phyloP scores from a whole-genome alignment of 2,888 invertebrate genomes.

The Yponomeuta sedellus region DNA sequence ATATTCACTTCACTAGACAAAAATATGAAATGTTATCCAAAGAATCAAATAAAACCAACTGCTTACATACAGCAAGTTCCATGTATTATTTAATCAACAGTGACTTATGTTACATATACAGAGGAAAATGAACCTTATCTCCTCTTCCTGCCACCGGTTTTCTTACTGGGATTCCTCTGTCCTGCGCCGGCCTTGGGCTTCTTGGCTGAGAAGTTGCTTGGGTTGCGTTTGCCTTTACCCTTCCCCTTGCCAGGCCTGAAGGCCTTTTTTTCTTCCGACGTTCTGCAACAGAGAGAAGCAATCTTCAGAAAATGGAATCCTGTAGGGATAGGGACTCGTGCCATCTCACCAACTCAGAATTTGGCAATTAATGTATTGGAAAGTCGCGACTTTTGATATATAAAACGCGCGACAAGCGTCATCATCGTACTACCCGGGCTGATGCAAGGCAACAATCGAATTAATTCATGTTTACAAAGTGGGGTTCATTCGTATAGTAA shows the following conservation, averaged over 20 bases:
- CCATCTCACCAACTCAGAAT: too few species aligned
- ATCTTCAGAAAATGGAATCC: neutral
- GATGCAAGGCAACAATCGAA: too few species aligned
- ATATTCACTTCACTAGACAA: too few species aligned
- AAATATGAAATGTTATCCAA: neutral
- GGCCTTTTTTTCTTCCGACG: conserved; percentile 71
- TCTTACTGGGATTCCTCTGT: conserved; percentile 80
- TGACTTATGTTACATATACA: neutral
- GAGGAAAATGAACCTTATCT: conserved; percentile 56
- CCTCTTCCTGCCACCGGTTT: conserved; percentile 80
- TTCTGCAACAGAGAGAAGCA: conserved; percentile 37
- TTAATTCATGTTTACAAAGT: too few species aligned
- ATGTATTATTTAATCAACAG: neutral
- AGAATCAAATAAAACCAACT: conserved; percentile 1
- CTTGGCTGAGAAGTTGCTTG: conserved; percentile 62
- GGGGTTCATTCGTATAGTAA: too few species aligned
- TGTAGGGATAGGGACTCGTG: too few species aligned
- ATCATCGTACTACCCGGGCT: too few species aligned
- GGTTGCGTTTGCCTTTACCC: conserved; percentile 50
- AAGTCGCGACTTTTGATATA: too few species aligned
- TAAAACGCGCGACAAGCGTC: too few species aligned
- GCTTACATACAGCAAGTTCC: neutral
- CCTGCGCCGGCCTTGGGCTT: conserved; percentile 84
- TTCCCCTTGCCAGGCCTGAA: conserved; percentile 52
- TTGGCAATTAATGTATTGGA: too few species aligned